Evolutionary conservation across 92 coral and sea anemone genomes (phyloP), one percentile per base, ranked within the genome.

Genomic region (Epizoanthus fatuus): DNA sequence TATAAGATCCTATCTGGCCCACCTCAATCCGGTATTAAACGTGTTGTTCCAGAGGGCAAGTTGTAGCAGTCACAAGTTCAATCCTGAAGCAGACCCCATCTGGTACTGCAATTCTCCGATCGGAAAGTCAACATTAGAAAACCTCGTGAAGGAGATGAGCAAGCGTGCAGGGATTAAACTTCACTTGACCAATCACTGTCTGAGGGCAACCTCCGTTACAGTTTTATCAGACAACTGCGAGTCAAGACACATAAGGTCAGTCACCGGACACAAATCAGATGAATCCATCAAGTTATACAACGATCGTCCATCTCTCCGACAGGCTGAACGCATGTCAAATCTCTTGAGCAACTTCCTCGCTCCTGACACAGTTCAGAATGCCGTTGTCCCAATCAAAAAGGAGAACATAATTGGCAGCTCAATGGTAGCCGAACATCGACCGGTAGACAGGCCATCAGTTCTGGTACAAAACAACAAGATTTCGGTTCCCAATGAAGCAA

Each of bases 201-300:
- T 89, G 10, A 84, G 84, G 67, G 91, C 88, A 1, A 92, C 95
- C 8, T 69, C 95, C 0, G 72, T 80, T 0, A 79, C 87, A 3
- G 77, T 84, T 16, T 71, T 86, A 14, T 90, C 94, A 10, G 44
- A 58, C 51, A 79, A 85, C 65, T 75, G 86, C 13, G 89, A 75
- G 79, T 79, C 86, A 12, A 74, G 92, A 72, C 92, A 87, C 49
- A 89, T 89, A 14, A 89, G 69, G 63, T 14, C 88, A 8, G 88
- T 83, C 59, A 88, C 84, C 38, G 92, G 90, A 51, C 95, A 84
- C 91, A 88, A 84, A 39, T 77, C 87, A 15, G 90, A 88, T 44
- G 52, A 76, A 1, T 32, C 83, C 0, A 57, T 88, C n/a, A 90
- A 91, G 72, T 62, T 81, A 7, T 80, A 88, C 92, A 79, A 53